Evolutionary conservation across 2,888 invertebrate species (phyloP), one percentile per base, ranked within the genome.

Genomic region (Nymphalis urticae): DNA sequence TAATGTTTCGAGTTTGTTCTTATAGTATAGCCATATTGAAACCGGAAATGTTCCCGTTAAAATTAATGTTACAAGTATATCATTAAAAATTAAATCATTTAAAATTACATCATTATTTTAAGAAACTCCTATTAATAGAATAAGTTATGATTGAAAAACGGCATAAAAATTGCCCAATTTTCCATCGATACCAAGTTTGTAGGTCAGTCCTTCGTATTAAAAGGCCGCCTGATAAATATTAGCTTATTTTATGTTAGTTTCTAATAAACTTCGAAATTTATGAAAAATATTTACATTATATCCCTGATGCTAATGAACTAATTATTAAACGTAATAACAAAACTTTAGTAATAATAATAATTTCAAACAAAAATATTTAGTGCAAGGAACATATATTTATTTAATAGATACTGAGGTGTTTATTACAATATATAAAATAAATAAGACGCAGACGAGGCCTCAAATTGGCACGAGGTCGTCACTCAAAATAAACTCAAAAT

Each of bases 401-500:
- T 59, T 60, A 7, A 64, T 32, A 21, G 24, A 47, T 19, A 32
- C 36, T 17, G 42, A 42, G 8, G 8, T 47, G 61, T 61, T 63
- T 60, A 54, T 62, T 64, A 62, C 51, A 24, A 51, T 17, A 58
- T 21, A 60, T 58, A 58, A 60, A 62, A 51, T 60, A 69, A 68
- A 63, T 61, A 48, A 63, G 62, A 58, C 24, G 54, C 13, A 53
- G 51, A 69, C 63, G 63, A 58, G 69, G 66, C 69, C 56, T 65
- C 64, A 53, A 61, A 77, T 73, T 73, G 75, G 69, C 66, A 80
- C 83, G 83, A 85, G 84, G 82, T 80, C 76, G 72, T 48, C 58
- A 62, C 80, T 81, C 70, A 69, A 82, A 88, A 87, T 88, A 88
- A 84, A 83, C 79, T 68, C 68, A 66, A 75, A 76, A 76, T 83